These are phyloP conservation scores for Elymnias hypermnestra DNA, from an alignment of 1,140 invertebrate genomes.

Conservation along the genomic window DNA sequence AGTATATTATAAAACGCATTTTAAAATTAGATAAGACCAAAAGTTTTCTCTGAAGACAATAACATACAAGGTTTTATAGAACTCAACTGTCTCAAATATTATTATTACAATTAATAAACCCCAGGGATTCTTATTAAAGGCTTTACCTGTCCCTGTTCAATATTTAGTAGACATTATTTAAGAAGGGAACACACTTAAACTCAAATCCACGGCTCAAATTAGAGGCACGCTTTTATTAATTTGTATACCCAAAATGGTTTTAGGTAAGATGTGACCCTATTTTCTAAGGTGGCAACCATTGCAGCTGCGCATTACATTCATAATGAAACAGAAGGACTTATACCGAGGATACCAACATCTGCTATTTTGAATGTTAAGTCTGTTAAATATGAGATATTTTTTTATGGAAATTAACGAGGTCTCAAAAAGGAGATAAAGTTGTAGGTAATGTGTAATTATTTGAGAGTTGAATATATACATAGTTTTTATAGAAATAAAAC, in stretches of 20 bases:
- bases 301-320: slow-evolving; percentile 15
- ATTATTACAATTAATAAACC: background rate
- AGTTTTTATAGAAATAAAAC: too few species aligned
- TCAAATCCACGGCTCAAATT: slow-evolving; percentile 1
- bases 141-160: slow-evolving; percentile 1
- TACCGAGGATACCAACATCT: slow-evolving; percentile 7
- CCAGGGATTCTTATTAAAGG: background rate
- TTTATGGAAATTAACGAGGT: too few species aligned
- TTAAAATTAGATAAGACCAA: too few species aligned
- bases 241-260: slow-evolving; percentile 4
- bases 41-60: too few species aligned
- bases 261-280: slow-evolving; percentile 7
- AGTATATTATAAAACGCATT: too few species aligned
- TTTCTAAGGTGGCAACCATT: slow-evolving; percentile 8
- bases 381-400: too few species aligned
- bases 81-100: too few species aligned
- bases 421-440: too few species aligned
- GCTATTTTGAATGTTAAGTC: slow-evolving; percentile 6
- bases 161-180: slow-evolving; percentile 1
- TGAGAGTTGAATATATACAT: too few species aligned
- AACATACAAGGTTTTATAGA: too few species aligned
- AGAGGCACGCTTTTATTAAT: slow-evolving; percentile 2
- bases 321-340: slow-evolving; percentile 9
- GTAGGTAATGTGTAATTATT: too few species aligned
- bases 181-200: slow-evolving; percentile 1